Conservation (phyloP, 92 coral and sea anemone species). For the Hydrozoanthus gracilis region DNA sequence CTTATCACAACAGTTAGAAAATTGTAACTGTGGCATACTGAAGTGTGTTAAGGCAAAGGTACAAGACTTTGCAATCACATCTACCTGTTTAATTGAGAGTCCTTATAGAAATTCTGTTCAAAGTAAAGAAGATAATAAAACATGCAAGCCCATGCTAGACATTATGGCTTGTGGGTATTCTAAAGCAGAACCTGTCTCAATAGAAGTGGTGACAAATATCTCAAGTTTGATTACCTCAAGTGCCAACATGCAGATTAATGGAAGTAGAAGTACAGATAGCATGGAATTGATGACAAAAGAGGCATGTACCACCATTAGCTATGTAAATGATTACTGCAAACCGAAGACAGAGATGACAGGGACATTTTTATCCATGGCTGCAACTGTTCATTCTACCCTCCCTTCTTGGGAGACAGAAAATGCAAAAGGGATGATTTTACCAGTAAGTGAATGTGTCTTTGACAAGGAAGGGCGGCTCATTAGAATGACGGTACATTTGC, state of each 20-base stretch:
- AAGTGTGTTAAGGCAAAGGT: neutral
- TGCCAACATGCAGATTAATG: neutral
- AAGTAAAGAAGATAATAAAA: neutral
- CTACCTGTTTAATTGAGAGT: neutral
- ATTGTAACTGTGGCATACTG: constrained; percentile 13
- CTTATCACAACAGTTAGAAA: neutral
- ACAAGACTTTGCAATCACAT: neutral
- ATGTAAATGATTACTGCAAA: neutral
- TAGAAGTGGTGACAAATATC: neutral
- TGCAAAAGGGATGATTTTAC: neutral
- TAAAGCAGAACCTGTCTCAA: neutral
- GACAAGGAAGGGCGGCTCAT: constrained; percentile 22
- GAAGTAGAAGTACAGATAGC: neutral
- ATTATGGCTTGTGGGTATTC: constrained; percentile 10
- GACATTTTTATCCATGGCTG: neutral
- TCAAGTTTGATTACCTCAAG: neutral
- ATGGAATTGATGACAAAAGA: neutral
- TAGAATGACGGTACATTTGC: constrained; percentile 28
- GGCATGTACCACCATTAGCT: neutral
- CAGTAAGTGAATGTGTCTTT: constrained; percentile 31
- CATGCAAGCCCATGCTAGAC: neutral
- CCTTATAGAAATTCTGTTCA: neutral
- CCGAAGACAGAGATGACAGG: neutral
- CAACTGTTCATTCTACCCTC: neutral
- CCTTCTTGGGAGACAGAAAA: neutral